Conservation (phyloP, 2,888 invertebrate genomes). For the Tryphoninae sp. region DNA sequence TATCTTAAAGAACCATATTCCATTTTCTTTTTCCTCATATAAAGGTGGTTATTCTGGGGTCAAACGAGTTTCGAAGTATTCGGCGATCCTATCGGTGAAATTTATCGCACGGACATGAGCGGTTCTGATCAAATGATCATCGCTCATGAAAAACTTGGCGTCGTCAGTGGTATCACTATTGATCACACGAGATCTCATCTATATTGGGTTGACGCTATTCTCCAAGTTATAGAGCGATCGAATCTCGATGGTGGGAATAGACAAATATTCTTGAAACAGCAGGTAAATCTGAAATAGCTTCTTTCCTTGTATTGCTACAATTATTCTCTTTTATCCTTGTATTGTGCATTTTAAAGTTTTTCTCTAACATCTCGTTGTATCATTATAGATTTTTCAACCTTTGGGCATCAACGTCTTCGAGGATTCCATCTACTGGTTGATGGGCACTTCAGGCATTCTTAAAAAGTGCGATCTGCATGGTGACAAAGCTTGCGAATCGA, state of each 20-base stretch:
- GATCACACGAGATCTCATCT: slow-evolving; percentile 84
- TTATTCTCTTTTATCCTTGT: background rate
- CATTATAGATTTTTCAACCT: slow-evolving; percentile 82
- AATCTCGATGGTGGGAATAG: slow-evolving; percentile 82
- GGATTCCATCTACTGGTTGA: slow-evolving; percentile 89
- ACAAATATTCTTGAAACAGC: slow-evolving; percentile 78
- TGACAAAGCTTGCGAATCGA: slow-evolving; percentile 81
- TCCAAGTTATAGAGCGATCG: slow-evolving; percentile 82
- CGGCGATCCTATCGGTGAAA: slow-evolving; percentile 67
- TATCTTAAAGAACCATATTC: background rate
- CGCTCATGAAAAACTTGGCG: slow-evolving; percentile 79
- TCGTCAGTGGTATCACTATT: slow-evolving; percentile 84
- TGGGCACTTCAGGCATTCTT: slow-evolving; percentile 83
- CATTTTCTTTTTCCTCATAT: background rate
- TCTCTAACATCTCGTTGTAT: slow-evolving; percentile 37
- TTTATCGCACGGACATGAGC: slow-evolving; percentile 82
- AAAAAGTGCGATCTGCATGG: slow-evolving; percentile 85
- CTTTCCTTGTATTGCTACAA: background rate
- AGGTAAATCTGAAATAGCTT: slow-evolving; percentile 46
- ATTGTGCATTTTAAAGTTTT: background rate
- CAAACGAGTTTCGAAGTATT: slow-evolving; percentile 71
- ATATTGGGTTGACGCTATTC: slow-evolving; percentile 89
- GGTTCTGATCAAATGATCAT: slow-evolving; percentile 81
- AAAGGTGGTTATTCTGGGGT: slow-evolving; percentile 80
- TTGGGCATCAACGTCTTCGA: slow-evolving; percentile 88